Percentiles rank a stretch among this genome's conserved stretches.
Conservation (phyloP, 2,888 invertebrate species). For the Conops quadrifasciatus region DNA sequence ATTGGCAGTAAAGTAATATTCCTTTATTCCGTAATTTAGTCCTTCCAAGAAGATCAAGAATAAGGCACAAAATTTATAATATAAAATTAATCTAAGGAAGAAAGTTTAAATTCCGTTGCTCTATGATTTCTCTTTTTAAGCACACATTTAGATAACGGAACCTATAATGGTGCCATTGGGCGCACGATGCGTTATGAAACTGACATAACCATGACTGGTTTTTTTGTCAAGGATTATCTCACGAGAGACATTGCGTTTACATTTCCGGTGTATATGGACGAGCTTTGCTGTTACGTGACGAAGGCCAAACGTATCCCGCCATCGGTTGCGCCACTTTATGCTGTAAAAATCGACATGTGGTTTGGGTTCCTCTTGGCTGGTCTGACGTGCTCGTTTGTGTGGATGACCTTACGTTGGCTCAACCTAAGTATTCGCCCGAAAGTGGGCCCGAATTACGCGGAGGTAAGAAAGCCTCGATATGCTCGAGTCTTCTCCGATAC, state of each 20-base stretch:
- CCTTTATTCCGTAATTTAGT: too few species aligned
- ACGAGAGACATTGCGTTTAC: slow-evolving; percentile 60
- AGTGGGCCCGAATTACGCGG: neutral
- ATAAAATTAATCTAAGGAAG: too few species aligned
- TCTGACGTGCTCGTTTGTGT: slow-evolving; percentile 51
- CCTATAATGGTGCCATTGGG: slow-evolving; percentile 61
- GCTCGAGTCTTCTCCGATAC: slow-evolving; percentile 57
- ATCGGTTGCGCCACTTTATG: slow-evolving; percentile 62
- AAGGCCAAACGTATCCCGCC: slow-evolving; percentile 63
- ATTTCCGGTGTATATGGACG: slow-evolving; percentile 61
- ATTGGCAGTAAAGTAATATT: too few species aligned
- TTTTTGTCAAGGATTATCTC: slow-evolving; percentile 65
- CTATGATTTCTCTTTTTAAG: slow-evolving; percentile 47
- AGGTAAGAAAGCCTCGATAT: slow-evolving; percentile 30
- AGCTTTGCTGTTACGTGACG: slow-evolving; percentile 63
- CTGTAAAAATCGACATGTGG: slow-evolving; percentile 61
- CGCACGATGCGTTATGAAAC: slow-evolving; percentile 56
- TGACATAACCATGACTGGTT: slow-evolving; percentile 62
- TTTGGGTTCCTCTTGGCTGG: slow-evolving; percentile 56
- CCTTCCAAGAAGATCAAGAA: too few species aligned
- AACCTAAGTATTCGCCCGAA: slow-evolving; percentile 45
- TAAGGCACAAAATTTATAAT: too few species aligned
- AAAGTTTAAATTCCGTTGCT: too few species aligned
- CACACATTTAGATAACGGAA: slow-evolving; percentile 57
- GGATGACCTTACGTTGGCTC: slow-evolving; percentile 53